Conservation (phyloP, 2,888 invertebrate genomes). For the Arrhopalites spinosus region DNA sequence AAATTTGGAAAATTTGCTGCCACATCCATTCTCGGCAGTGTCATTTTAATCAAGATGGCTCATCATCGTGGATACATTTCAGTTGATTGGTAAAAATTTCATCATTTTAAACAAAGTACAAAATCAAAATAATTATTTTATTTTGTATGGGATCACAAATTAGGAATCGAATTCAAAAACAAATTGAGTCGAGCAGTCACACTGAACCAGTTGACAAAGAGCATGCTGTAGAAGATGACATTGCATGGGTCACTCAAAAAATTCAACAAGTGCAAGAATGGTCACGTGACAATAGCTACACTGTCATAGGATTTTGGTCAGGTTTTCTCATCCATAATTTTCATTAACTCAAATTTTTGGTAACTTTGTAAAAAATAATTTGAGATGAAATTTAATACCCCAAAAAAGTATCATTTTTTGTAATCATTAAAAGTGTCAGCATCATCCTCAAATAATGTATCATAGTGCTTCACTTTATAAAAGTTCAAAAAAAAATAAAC, state of each 20-base stretch:
- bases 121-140: slow-evolving; percentile 7
- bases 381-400: too few relatives aligned
- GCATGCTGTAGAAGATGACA: not conserved
- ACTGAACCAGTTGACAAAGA: not conserved
- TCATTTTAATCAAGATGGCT: slow-evolving; percentile 24
- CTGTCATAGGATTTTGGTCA: slow-evolving; percentile 23
- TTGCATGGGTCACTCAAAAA: slow-evolving; percentile 27
- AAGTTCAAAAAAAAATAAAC: too few relatives aligned
- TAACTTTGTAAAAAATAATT: too few relatives aligned
- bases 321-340: slow-evolving; percentile 24
- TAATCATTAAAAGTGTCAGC: too few relatives aligned
- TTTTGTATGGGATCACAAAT: not conserved
- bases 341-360: not conserved
- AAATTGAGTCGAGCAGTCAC: not conserved
- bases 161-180: not conserved
- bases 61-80: slow-evolving; percentile 32
- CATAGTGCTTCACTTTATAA: too few relatives aligned
- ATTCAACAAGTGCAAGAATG: slow-evolving; percentile 11
- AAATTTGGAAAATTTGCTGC: slow-evolving; percentile 34
- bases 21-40: slow-evolving; percentile 21
- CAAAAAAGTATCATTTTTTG: too few relatives aligned
- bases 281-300: slow-evolving; percentile 21
- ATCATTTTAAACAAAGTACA: too few relatives aligned
- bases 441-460: too few relatives aligned
- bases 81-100: slow-evolving; percentile 32